Evolutionary conservation across 2,113 vertebrate genomes (phyloP).

Genomic region (Sinocyclocheilus anshuiensis): DNA sequence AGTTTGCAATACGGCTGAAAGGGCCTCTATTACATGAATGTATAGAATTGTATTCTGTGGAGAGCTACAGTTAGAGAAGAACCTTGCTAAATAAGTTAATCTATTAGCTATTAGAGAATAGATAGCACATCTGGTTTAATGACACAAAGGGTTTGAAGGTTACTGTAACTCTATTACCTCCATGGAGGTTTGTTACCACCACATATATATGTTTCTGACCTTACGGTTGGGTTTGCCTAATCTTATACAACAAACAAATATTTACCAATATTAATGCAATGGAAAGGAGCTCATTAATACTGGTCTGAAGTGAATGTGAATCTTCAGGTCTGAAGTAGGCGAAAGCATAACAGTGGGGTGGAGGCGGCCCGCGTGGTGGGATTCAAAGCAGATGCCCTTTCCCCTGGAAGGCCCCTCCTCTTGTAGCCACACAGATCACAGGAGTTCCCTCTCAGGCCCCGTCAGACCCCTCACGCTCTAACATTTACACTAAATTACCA

Average conservation of each 20-base stretch:
- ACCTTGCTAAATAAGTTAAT: too few relatives aligned
- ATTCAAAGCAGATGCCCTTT: conserved; percentile 72
- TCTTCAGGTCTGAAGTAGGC: conserved; percentile 15
- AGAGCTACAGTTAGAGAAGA: too few relatives aligned
- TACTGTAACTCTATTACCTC: too few relatives aligned
- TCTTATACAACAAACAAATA: background rate
- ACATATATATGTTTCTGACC: too few relatives aligned
- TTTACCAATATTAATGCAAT: background rate
- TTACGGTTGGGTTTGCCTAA: too few relatives aligned
- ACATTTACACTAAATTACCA: conserved; percentile 72
- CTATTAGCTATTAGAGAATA: too few relatives aligned
- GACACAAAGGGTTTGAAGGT: too few relatives aligned
- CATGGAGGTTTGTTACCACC: too few relatives aligned
- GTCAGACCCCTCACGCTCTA: conserved; percentile 55
- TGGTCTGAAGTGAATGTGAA: background rate
- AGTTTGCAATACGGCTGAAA: too few relatives aligned
- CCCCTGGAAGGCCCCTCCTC: conserved; percentile 51
- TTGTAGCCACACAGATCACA: conserved; percentile 55
- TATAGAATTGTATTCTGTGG: too few relatives aligned
- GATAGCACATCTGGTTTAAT: too few relatives aligned
- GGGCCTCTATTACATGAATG: too few relatives aligned
- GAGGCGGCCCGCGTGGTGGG: conserved; percentile 34
- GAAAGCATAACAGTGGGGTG: conserved; percentile 36
- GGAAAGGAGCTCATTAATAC: background rate
- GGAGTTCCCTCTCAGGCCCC: conserved; percentile 45